These are phyloP conservation scores for Mus minutoides DNA, from an alignment of 2,797 vertebrate genomes.

Conservation along the genomic window DNA sequence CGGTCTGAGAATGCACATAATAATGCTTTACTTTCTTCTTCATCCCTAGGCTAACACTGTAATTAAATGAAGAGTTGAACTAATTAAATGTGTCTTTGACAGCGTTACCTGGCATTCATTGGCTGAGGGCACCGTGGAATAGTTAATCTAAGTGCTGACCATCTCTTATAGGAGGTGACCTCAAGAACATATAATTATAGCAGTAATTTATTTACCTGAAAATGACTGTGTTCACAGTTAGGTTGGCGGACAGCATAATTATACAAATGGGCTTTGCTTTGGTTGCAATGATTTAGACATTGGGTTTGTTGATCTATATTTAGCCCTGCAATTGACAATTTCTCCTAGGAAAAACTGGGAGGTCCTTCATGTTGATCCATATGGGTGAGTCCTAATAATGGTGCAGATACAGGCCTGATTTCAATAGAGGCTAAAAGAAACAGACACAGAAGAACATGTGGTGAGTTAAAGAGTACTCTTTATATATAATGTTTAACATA, in stretches of 20 bases:
- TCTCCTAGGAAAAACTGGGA: slow-evolving; percentile 74
- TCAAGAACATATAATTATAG: slow-evolving; percentile 85
- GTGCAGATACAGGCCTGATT: slow-evolving; percentile 74
- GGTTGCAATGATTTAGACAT: slow-evolving; percentile 79
- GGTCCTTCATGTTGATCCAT: slow-evolving; percentile 80
- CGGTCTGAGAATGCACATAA: slow-evolving; percentile 60
- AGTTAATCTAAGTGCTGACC: slow-evolving; percentile 84
- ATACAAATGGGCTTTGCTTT: slow-evolving; percentile 84
- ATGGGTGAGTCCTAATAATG: slow-evolving; percentile 52
- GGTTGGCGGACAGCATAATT: slow-evolving; percentile 84
- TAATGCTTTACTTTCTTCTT: slow-evolving; percentile 74
- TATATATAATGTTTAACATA: slow-evolving; percentile 72
- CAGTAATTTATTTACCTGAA: slow-evolving; percentile 87
- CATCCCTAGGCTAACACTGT: slow-evolving; percentile 79
- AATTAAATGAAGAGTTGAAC: slow-evolving; percentile 82
- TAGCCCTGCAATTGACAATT: slow-evolving; percentile 73
- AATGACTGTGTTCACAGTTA: slow-evolving; percentile 87
- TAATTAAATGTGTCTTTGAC: slow-evolving; percentile 88
- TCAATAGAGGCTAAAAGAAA: slow-evolving; percentile 24
- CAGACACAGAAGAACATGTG: slow-evolving; percentile 46
- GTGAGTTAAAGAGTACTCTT: slow-evolving; percentile 67
- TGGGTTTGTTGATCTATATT: slow-evolving; percentile 79
- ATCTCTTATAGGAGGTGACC: slow-evolving; percentile 85
- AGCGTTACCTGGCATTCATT: slow-evolving; percentile 87
- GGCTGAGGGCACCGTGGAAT: slow-evolving; percentile 76